These are phyloP conservation scores for Belgica antarctica DNA, from an alignment of 2,888 invertebrate genomes.

Conservation along the genomic window DNA sequence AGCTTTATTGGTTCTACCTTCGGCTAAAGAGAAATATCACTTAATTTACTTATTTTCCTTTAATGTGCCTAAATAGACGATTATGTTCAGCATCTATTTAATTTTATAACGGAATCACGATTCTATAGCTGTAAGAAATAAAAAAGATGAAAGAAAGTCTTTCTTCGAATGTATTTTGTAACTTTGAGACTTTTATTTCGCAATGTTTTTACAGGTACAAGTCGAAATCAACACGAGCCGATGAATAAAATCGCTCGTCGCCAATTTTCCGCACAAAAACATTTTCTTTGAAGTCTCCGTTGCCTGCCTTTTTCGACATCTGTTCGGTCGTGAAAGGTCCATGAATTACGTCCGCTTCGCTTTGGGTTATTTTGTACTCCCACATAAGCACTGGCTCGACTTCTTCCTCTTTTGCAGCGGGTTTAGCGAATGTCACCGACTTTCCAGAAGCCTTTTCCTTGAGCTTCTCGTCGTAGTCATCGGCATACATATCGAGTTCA, in stretches of 20 bases:
- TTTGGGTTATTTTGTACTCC: constrained; percentile 89
- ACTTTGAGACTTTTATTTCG: constrained; percentile 17
- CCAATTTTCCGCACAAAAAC: constrained; percentile 83
- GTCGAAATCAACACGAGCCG: constrained; percentile 90
- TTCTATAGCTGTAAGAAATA: background rate
- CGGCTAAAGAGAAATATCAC: too few species aligned
- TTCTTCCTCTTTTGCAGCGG: constrained; percentile 45
- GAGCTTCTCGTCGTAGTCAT: constrained; percentile 81
- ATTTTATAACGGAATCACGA: background rate
- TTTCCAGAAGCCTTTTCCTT: constrained; percentile 53
- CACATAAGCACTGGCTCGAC: constrained; percentile 63
- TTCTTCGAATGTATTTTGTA: background rate
- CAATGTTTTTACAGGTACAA: constrained; percentile 68
- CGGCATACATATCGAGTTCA: constrained; percentile 89
- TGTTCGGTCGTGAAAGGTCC: constrained; percentile 83
- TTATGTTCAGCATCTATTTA: constrained; percentile 2
- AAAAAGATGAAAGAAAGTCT: background rate
- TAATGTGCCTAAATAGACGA: constrained; percentile 14
- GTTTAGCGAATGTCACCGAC: constrained; percentile 48
- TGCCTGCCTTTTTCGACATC: constrained; percentile 87
- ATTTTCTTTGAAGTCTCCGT: constrained; percentile 79
- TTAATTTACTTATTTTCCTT: background rate
- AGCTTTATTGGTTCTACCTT: background rate
- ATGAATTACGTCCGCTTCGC: constrained; percentile 65
- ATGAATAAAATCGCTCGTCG: constrained; percentile 75